phyloP scores from a whole-genome alignment of 1,140 invertebrate genomes.

The Drosophila pruinosa region DNA sequence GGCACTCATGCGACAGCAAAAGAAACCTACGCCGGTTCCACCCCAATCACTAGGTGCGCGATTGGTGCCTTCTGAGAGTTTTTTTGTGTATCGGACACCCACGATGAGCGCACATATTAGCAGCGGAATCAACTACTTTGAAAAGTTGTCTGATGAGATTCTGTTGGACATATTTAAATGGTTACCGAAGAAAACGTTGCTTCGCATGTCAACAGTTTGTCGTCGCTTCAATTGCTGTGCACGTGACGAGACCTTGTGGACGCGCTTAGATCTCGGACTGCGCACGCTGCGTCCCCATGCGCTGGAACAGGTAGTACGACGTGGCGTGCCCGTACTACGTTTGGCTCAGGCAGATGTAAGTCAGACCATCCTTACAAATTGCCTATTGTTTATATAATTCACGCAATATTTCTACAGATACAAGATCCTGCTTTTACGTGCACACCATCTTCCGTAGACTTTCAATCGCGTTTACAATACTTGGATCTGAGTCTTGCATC shows the following conservation, averaged over 20 bases:
- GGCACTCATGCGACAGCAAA: constrained; percentile 44
- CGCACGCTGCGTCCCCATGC: constrained; percentile 87
- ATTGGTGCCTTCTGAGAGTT: constrained; percentile 39
- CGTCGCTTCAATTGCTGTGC: constrained; percentile 88
- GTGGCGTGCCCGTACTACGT: constrained; percentile 89
- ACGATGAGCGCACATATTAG: constrained; percentile 51
- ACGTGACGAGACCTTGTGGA: constrained; percentile 93
- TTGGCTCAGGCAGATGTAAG: constrained; percentile 89
- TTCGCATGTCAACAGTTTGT: constrained; percentile 88
- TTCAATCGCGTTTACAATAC: constrained; percentile 86
- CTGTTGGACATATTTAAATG: constrained; percentile 92
- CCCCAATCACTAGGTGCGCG: background rate
- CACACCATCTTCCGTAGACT: constrained; percentile 37
- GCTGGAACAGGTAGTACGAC: constrained; percentile 87
- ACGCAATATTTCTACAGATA: constrained; percentile 69
- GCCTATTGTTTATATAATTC: background rate
- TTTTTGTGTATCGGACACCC: constrained; percentile 68
- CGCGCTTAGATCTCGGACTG: constrained; percentile 90
- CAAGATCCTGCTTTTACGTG: constrained; percentile 84
- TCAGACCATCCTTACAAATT: background rate
- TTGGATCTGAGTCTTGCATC: constrained; percentile 92
- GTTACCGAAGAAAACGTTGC: constrained; percentile 90
- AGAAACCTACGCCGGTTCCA: constrained; percentile 18
- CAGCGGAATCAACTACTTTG: constrained; percentile 84
- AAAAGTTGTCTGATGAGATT: constrained; percentile 91